A percentile compares a stretch with the other conserved stretches of the same genome.
These are phyloP conservation scores for Chromoteleia sp. DNA, from an alignment of 2,888 invertebrate genomes.

Conservation along the genomic window DNA sequence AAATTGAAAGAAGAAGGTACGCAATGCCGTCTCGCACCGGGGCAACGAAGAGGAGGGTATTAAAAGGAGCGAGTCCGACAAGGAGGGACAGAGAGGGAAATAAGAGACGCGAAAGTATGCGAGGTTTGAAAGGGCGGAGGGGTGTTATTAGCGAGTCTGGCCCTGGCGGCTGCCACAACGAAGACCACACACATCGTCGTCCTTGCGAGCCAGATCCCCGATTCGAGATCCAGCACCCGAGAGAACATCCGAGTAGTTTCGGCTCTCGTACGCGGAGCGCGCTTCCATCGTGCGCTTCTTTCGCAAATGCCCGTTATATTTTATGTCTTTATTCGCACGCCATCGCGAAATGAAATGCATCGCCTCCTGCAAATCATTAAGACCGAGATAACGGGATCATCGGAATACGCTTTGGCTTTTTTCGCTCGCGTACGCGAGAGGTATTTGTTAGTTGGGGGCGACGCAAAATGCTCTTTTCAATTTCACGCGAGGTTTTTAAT, in stretches of 20 bases:
- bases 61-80: constrained; percentile 54
- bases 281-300: constrained; percentile 73
- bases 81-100: constrained; percentile 19
- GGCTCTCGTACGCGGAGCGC: constrained; percentile 33
- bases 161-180: constrained; percentile 81
- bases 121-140: constrained; percentile 69
- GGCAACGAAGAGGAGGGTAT: constrained; percentile 15
- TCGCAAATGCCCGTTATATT: constrained; percentile 79
- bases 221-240: constrained; percentile 59
- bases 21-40: constrained; percentile 34
- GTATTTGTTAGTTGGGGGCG: constrained; percentile 43
- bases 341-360: constrained; percentile 76
- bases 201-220: constrained; percentile 66
- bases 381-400: constrained; percentile 42
- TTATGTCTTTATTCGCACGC: constrained; percentile 80
- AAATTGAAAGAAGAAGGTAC: constrained; percentile 57
- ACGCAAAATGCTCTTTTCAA: constrained; percentile 41
- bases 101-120: constrained; percentile 67
- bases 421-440: constrained; percentile 5
- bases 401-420: not conserved
- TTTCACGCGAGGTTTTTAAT: constrained; percentile 56
- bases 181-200: constrained; percentile 82
- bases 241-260: constrained; percentile 40
- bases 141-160: constrained; percentile 82
- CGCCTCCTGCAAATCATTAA: constrained; percentile 53